Percentiles rank a stretch among this genome's conserved stretches.
phyloP scores from a whole-genome alignment of 1,140 invertebrate genomes.

The Coenobita brevimanus region DNA sequence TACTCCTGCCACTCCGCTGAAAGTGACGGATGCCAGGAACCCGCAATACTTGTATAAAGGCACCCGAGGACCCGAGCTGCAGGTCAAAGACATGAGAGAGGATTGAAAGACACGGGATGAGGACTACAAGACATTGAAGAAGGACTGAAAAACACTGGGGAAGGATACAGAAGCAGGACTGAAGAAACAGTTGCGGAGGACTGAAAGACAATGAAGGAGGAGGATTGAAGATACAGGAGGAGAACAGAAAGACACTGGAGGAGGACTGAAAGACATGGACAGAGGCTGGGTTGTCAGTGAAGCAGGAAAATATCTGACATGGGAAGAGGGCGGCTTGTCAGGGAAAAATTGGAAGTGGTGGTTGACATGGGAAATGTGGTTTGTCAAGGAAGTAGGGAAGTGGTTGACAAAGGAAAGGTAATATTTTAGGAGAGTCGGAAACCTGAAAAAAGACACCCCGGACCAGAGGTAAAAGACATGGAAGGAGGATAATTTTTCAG shows the following conservation, averaged over 20 bases:
- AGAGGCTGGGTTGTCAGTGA: neutral
- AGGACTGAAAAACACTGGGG: too few species aligned
- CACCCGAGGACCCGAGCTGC: neutral
- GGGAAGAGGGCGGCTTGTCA: neutral
- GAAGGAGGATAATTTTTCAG: too few species aligned
- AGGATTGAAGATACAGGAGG: too few species aligned
- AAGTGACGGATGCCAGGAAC: conserved; percentile 22
- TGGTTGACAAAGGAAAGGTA: too few species aligned
- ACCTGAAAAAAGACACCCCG: too few species aligned
- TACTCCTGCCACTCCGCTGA: neutral
- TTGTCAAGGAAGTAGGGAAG: neutral
- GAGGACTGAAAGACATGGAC: neutral
- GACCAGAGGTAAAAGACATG: too few species aligned
- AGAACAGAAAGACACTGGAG: neutral
- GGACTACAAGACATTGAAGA: too few species aligned
- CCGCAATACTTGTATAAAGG: conserved; percentile 32
- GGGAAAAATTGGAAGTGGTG: neutral
- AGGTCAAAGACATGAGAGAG: neutral
- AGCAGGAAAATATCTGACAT: neutral
- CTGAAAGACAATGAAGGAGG: neutral
- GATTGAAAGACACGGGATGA: neutral
- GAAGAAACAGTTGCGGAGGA: too few species aligned
- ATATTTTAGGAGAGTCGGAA: too few species aligned
- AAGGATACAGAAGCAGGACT: too few species aligned
- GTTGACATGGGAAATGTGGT: neutral